Evolutionary conservation across 1,140 invertebrate species (phyloP).

Genomic region (Aphaenogaster floridana): DNA sequence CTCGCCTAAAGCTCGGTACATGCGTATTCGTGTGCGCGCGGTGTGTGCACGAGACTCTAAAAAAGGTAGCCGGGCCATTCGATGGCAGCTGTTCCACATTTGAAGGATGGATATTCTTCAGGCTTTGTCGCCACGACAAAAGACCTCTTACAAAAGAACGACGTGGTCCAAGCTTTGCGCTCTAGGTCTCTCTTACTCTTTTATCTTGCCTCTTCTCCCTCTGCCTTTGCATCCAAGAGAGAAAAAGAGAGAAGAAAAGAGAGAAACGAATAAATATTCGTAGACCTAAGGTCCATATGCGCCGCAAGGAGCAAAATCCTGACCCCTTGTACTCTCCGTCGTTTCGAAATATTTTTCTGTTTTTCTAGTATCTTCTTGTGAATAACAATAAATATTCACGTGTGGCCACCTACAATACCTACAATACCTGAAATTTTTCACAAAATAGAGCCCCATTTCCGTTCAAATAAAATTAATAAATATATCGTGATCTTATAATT

Average conservation of each 20-base stretch:
- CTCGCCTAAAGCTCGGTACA: constrained; percentile 65
- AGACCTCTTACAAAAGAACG: constrained; percentile 82
- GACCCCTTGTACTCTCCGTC: constrained; percentile 2
- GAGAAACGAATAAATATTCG: constrained; percentile 67
- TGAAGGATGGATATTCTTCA: constrained; percentile 85
- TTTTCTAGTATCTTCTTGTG: not conserved
- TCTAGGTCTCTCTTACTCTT: constrained; percentile 61
- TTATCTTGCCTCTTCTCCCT: not conserved
- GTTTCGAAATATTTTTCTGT: not conserved
- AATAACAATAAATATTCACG: not conserved
- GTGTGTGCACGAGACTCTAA: constrained; percentile 75
- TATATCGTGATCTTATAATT: not conserved
- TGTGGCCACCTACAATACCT: too few species aligned
- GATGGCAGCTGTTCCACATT: constrained; percentile 86
- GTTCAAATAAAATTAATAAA: not conserved
- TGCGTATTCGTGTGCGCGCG: constrained; percentile 53
- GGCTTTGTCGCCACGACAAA: constrained; percentile 85
- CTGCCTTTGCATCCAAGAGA: not conserved
- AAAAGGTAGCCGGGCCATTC: constrained; percentile 80
- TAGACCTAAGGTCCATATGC: constrained; percentile 70
- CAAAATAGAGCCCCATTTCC: not conserved
- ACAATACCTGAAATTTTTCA: not conserved
- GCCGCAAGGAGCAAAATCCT: constrained; percentile 20
- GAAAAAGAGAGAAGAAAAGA: constrained; percentile 12
- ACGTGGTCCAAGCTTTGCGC: constrained; percentile 75